phyloP scores from a whole-genome alignment of 1,140 invertebrate genomes.

The Drosophila simulans region DNA sequence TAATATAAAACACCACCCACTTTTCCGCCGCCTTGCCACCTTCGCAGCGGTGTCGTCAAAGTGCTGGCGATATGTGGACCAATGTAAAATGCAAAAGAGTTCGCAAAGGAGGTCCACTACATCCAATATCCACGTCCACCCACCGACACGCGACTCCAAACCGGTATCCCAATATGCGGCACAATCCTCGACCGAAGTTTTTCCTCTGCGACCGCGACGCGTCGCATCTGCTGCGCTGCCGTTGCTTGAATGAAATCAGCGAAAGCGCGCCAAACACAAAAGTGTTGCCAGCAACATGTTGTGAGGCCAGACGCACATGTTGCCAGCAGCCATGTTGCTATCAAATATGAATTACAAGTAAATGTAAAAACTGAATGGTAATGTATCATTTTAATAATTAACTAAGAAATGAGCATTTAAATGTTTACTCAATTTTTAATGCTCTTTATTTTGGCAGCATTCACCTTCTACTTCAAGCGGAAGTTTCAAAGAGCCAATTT shows the following conservation, averaged over 20 bases:
- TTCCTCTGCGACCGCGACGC: slow-evolving; percentile 16
- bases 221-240: slow-evolving; percentile 37
- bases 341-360: too few species aligned
- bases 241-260: slow-evolving; percentile 19
- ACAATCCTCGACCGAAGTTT: slow-evolving; percentile 5
- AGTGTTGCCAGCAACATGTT: slow-evolving; percentile 21
- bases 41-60: slow-evolving; percentile 39
- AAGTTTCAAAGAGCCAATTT: too few species aligned
- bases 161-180: slow-evolving; percentile 3
- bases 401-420: too few species aligned
- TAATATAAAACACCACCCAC: slow-evolving; percentile 43
- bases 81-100: slow-evolving; percentile 70
- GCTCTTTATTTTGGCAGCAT: too few species aligned
- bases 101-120: slow-evolving; percentile 51
- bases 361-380: too few species aligned
- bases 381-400: too few species aligned
- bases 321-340: too few species aligned
- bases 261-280: slow-evolving; percentile 27
- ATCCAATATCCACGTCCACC: not conserved
- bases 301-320: too few species aligned
- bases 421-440: too few species aligned
- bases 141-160: slow-evolving; percentile 22
- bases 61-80: slow-evolving; percentile 22
- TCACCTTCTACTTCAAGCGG: too few species aligned
- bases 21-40: slow-evolving; percentile 27